phyloP scores from a whole-genome alignment of 1,140 invertebrate species.

The Halesus radiatus region DNA sequence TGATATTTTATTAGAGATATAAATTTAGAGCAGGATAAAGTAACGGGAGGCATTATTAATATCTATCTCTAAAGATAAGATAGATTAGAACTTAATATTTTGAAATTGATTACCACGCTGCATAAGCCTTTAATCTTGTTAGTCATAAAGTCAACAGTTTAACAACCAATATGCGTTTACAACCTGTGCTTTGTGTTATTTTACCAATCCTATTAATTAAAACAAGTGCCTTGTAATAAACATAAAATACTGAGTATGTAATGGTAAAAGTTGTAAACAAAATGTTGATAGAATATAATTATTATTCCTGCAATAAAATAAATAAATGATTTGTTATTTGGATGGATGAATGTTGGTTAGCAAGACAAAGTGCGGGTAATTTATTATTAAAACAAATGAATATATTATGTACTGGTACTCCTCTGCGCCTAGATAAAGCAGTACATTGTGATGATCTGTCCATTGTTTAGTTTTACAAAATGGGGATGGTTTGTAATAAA shows the following conservation, averaged over 20 bases:
- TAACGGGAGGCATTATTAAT: no score
- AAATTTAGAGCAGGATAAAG: no score
- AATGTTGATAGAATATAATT: not conserved
- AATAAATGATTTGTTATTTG: constrained; percentile 36
- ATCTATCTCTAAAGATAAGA: no score
- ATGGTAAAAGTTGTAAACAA: not conserved
- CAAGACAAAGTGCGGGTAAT: constrained; percentile 36
- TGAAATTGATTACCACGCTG: no score
- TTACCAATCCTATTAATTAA: constrained; percentile 4
- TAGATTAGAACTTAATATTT: no score
- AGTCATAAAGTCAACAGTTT: not conserved
- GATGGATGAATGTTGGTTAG: constrained; percentile 37
- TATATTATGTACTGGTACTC: constrained; percentile 9
- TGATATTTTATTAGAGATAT: no score
- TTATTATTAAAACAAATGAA: constrained; percentile 12
- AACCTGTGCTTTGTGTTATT: not conserved
- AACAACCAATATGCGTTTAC: not conserved
- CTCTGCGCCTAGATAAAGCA: constrained; percentile 29
- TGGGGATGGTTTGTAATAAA: constrained; percentile 1
- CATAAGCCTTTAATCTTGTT: no score
- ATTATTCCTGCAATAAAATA: not conserved
- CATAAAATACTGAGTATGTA: not conserved
- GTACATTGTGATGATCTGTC: not conserved
- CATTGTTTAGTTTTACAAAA: constrained; percentile 2
- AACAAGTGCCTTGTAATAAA: not conserved